Conservation (phyloP, 2,797 vertebrate species). For the Bryconaethiops microstoma region DNA sequence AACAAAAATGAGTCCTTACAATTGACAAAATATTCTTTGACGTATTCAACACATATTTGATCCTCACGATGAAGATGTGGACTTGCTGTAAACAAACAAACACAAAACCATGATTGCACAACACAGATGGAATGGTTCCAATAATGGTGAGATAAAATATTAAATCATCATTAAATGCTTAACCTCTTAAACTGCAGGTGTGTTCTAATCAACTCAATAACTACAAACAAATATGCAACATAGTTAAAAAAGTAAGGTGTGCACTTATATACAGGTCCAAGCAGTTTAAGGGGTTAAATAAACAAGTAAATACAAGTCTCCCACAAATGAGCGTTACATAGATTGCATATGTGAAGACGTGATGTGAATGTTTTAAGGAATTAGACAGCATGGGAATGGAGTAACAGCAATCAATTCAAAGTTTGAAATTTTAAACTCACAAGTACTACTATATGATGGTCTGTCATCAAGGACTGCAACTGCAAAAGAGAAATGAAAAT, state of each 20-base stretch:
- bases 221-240: neutral
- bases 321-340: neutral
- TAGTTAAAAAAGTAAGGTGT: neutral
- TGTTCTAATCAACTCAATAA: neutral
- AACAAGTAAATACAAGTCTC: neutral
- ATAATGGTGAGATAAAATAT: constrained; percentile 15
- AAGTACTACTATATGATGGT: neutral
- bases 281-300: neutral
- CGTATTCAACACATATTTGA: constrained; percentile 70
- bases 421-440: neutral
- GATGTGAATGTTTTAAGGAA: neutral
- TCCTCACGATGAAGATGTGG: constrained; percentile 67
- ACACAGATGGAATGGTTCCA: neutral
- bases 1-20: constrained; percentile 60
- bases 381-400: neutral
- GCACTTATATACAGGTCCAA: neutral
- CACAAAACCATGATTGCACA: constrained; percentile 23
- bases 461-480: constrained; percentile 8
- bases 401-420: neutral
- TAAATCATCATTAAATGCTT: neutral
- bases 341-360: neutral
- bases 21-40: constrained; percentile 71
- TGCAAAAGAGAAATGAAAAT: constrained; percentile 1
- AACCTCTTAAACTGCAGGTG: neutral
- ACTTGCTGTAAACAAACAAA: constrained; percentile 59